Conservation (phyloP, 2,797 vertebrate species). For the Hybognathus amarus region DNA sequence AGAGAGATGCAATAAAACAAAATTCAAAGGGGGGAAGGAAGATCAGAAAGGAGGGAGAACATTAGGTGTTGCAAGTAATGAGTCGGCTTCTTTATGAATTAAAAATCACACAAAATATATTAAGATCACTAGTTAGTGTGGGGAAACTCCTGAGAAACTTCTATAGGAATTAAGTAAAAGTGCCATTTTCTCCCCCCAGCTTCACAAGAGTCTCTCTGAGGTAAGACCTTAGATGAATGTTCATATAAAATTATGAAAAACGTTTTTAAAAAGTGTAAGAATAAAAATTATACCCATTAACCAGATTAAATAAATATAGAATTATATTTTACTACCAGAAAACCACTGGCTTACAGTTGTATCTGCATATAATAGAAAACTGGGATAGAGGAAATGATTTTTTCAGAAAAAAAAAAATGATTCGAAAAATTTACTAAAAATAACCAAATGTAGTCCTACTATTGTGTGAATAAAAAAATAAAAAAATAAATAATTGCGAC, state of each 20-base stretch:
- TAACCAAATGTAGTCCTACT: background rate
- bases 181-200: background rate
- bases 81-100: background rate
- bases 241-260: background rate
- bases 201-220: background rate
- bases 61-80: constrained; percentile 30
- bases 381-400: background rate
- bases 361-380: background rate
- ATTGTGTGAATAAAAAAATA: background rate
- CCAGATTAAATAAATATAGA: background rate
- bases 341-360: background rate
- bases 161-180: background rate
- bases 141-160: background rate
- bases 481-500: too few relatives aligned
- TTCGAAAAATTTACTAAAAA: background rate
- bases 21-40: constrained; percentile 63
- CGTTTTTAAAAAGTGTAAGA: too few relatives aligned
- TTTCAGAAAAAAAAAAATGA: background rate
- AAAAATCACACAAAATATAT: background rate
- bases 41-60: constrained; percentile 50
- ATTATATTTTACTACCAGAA: background rate
- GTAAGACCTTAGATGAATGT: background rate
- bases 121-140: background rate
- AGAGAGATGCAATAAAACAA: constrained; percentile 56
- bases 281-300: background rate